A percentile compares a stretch with the other conserved stretches of the same genome.
These are phyloP conservation scores for Syritta pipiens DNA, from an alignment of 2,888 invertebrate genomes.

Conservation along the genomic window DNA sequence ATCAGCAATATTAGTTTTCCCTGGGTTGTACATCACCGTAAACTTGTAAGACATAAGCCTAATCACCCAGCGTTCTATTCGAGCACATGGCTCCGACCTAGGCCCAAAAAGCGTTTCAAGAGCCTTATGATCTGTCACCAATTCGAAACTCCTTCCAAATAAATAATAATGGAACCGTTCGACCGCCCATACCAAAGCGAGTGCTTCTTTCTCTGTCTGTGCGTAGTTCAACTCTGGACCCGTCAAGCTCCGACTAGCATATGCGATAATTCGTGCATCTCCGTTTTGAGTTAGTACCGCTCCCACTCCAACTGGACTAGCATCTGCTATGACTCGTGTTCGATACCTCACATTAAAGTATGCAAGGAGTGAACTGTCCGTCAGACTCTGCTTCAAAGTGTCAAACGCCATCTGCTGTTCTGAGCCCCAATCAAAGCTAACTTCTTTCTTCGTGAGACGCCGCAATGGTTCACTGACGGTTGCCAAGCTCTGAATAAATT, in stretches of 20 bases:
- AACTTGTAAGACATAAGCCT: conserved; percentile 67
- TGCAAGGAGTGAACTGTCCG: too few species aligned
- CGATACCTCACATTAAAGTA: conserved; percentile 70
- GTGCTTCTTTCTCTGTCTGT: conserved; percentile 74
- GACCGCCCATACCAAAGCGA: conserved; percentile 75
- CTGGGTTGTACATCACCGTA: conserved; percentile 57
- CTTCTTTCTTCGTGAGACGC: too few species aligned
- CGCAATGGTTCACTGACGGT: too few species aligned
- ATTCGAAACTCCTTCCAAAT: conserved; percentile 76
- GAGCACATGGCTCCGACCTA: conserved; percentile 70
- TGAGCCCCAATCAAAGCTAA: too few species aligned
- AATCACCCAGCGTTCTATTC: conserved; percentile 71
- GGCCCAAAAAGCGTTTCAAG: conserved; percentile 72
- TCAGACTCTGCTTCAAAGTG: too few species aligned
- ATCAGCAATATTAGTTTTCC: conserved; percentile 72
- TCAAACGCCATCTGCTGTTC: too few species aligned
- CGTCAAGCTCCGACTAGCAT: conserved; percentile 75
- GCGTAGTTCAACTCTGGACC: conserved; percentile 74
- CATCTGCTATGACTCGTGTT: conserved; percentile 75
- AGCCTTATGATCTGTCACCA: conserved; percentile 71
- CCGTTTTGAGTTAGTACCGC: too few species aligned
- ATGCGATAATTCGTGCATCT: conserved; percentile 75
- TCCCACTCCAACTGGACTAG: conserved; percentile 74
- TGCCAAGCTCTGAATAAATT: too few species aligned
- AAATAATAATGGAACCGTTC: conserved; percentile 77